Percentiles rank a stretch among this genome's conserved stretches.
Evolutionary conservation across 2,797 vertebrate genomes (phyloP).

Genomic region (Apogon hyalosoma): DNA sequence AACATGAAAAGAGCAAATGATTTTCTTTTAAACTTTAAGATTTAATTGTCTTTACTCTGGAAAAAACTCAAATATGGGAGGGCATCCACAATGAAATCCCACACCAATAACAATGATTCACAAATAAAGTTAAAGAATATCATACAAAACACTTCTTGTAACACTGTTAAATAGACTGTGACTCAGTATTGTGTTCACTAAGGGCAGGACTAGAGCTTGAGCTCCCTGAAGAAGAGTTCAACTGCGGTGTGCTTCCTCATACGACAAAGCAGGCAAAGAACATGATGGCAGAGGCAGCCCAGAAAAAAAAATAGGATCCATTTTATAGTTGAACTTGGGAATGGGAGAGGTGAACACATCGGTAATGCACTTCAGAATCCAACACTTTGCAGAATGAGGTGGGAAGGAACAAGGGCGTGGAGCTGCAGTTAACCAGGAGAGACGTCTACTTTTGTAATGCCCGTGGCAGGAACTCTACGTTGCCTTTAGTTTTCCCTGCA

Average conservation of each 20-base stretch:
- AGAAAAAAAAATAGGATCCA: slow-evolving; percentile 24
- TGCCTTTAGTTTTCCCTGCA: slow-evolving; percentile 19
- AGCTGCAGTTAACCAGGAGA: slow-evolving; percentile 26
- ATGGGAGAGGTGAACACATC: slow-evolving; percentile 52
- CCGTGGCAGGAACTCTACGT: slow-evolving; percentile 35
- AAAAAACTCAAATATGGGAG: slow-evolving; percentile 87
- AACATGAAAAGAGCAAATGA: neutral
- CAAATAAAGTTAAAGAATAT: slow-evolving; percentile 97
- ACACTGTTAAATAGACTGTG: slow-evolving; percentile 96
- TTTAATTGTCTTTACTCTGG: slow-evolving; percentile 88
- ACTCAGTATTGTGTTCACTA: slow-evolving; percentile 85
- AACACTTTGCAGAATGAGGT: slow-evolving; percentile 18
- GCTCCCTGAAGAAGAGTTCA: slow-evolving; percentile 87
- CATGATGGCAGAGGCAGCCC: slow-evolving; percentile 53
- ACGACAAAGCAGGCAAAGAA: slow-evolving; percentile 69
- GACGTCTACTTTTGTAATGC: slow-evolving; percentile 55
- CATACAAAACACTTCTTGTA: slow-evolving; percentile 92
- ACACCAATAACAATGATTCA: slow-evolving; percentile 90
- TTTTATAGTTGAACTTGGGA: slow-evolving; percentile 54
- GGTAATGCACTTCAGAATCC: slow-evolving; percentile 29
- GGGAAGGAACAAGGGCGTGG: slow-evolving; percentile 15
- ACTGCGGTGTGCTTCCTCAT: slow-evolving; percentile 84
- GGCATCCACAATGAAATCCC: slow-evolving; percentile 87
- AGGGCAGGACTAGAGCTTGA: slow-evolving; percentile 83
- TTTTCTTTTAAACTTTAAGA: slow-evolving; percentile 76